A percentile compares a stretch with the other conserved stretches of the same genome.
phyloP scores from a whole-genome alignment of 2,113 vertebrate genomes.

The Pristiophorus japonicus region DNA sequence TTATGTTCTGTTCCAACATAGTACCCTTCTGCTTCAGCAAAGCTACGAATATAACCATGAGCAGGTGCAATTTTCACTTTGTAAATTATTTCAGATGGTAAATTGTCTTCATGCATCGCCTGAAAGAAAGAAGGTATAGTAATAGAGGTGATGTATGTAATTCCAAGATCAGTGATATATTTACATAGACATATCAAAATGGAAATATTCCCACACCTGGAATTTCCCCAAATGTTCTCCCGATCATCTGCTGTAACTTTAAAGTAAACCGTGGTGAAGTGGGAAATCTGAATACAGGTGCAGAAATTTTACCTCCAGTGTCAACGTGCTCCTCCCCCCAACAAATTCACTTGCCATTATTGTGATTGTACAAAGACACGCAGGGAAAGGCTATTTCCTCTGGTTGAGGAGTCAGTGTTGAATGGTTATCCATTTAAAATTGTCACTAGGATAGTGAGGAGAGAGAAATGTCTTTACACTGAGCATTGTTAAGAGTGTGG shows the following conservation, averaged over 20 bases:
- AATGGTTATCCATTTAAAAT: not conserved
- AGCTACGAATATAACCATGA: slow-evolving; percentile 65
- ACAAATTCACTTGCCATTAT: not conserved
- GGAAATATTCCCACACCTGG: not conserved
- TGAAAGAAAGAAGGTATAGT: slow-evolving; percentile 47
- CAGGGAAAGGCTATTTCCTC: not conserved
- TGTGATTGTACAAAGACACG: not conserved
- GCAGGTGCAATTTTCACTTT: slow-evolving; percentile 56
- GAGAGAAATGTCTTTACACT: not conserved
- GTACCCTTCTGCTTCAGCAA: slow-evolving; percentile 53
- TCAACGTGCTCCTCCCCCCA: no score
- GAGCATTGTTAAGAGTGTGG: not conserved
- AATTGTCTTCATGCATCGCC: slow-evolving; percentile 69
- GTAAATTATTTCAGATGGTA: slow-evolving; percentile 71
- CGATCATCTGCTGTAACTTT: not conserved
- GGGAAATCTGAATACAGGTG: not conserved
- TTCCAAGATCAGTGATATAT: not conserved
- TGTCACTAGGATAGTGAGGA: not conserved
- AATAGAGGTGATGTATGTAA: not conserved
- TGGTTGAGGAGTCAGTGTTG: not conserved
- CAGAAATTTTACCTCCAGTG: not conserved
- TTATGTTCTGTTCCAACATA: slow-evolving; percentile 53
- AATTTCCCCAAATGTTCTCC: not conserved
- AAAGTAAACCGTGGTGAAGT: no score
- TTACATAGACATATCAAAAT: not conserved